phyloP scores from a whole-genome alignment of 2,888 invertebrate genomes.

The Meandrusa payeni region DNA sequence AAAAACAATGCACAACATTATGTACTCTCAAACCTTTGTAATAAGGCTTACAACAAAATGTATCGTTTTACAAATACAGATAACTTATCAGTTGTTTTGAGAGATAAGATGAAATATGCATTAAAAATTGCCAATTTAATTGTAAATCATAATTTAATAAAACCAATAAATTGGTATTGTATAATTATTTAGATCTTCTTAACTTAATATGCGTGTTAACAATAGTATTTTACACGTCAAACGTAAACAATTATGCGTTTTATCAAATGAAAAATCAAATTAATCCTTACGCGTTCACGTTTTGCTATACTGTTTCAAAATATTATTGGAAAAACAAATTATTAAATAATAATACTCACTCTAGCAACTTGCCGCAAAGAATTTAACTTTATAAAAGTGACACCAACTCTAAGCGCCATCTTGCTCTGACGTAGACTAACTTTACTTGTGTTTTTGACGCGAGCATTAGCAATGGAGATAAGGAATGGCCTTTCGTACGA shows the following conservation, averaged over 20 bases:
- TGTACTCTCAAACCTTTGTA: neutral
- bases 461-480: slow-evolving; percentile 62
- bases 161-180: too few relatives aligned
- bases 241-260: too few relatives aligned
- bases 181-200: too few relatives aligned
- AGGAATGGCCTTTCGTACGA: slow-evolving; percentile 39
- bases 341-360: slow-evolving; percentile 45
- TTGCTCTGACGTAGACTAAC: slow-evolving; percentile 34
- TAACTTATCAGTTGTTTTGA: slow-evolving; percentile 6
- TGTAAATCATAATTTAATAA: too few relatives aligned
- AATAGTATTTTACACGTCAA: too few relatives aligned
- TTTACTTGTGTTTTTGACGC: slow-evolving; percentile 34
- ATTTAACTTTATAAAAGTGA: slow-evolving; percentile 51
- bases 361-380: slow-evolving; percentile 44
- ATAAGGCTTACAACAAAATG: neutral
- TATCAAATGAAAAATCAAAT: too few relatives aligned
- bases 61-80: neutral
- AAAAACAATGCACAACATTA: too few relatives aligned
- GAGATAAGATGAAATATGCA: slow-evolving; percentile 1
- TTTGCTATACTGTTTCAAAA: too few relatives aligned
- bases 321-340: too few relatives aligned
- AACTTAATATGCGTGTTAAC: too few relatives aligned
- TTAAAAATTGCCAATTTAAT: slow-evolving; percentile 5
- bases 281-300: too few relatives aligned
- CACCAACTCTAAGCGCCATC: slow-evolving; percentile 63